Evolutionary conservation across 2,797 vertebrate genomes (phyloP).

Genomic region (Eptatretus atami): DNA sequence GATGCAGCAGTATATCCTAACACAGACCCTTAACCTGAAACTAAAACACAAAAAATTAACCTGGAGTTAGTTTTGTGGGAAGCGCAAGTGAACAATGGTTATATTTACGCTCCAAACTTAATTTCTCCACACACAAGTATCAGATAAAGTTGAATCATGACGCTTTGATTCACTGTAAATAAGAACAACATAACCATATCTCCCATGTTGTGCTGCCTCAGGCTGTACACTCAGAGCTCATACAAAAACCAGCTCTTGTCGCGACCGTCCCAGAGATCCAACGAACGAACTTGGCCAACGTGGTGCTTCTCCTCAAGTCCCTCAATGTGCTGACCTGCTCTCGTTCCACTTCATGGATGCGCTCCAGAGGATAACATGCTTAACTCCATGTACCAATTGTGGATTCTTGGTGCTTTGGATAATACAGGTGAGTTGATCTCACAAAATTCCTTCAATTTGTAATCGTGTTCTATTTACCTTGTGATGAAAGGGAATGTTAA

Average conservation of each 20-base stretch:
- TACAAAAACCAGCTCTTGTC: constrained; percentile 76
- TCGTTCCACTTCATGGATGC: constrained; percentile 99
- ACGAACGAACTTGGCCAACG: constrained; percentile 80
- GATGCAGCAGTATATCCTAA: too few species aligned
- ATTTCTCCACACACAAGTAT: too few species aligned
- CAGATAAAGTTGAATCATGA: too few species aligned
- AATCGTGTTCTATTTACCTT: neutral
- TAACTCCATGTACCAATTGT: constrained; percentile 98
- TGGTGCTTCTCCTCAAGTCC: constrained; percentile 78
- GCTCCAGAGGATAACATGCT: constrained; percentile 94
- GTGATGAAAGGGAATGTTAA: neutral
- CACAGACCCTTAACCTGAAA: too few species aligned
- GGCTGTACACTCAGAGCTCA: constrained; percentile 87
- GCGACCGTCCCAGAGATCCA: constrained; percentile 94
- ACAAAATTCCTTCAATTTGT: neutral
- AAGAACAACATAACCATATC: constrained; percentile 84
- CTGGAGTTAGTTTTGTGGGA: too few species aligned
- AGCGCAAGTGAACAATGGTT: too few species aligned
- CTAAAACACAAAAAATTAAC: too few species aligned
- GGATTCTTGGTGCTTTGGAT: constrained; percentile 83
- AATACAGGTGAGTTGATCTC: constrained; percentile 43
- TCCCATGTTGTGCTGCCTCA: constrained; percentile 27
- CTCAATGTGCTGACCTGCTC: constrained; percentile 71
- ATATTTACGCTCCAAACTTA: too few species aligned
- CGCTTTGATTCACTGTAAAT: constrained; percentile 42